Percentiles rank a stretch among this genome's conserved stretches.
Evolutionary conservation across 2,113 vertebrate species (phyloP).

Genomic region (Proterorhinus semilunaris): DNA sequence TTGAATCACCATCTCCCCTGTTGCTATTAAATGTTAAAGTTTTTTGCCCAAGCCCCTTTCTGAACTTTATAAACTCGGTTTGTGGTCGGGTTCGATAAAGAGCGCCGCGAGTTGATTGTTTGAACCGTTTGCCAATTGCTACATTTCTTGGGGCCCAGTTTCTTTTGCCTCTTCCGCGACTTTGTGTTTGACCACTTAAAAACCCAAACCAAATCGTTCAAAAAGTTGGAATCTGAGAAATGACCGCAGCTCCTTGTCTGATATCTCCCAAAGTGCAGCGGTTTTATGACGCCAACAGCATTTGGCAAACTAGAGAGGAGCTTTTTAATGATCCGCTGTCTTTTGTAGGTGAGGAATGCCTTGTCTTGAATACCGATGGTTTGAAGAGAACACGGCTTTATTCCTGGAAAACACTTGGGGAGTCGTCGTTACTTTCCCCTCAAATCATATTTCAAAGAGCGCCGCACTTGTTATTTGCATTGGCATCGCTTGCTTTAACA

Average conservation of each 20-base stretch:
- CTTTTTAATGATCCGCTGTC: slow-evolving; percentile 36
- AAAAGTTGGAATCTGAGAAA: slow-evolving; percentile 35
- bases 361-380: slow-evolving; percentile 44
- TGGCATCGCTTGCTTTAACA: slow-evolving; percentile 53
- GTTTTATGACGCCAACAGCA: slow-evolving; percentile 44
- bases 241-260: slow-evolving; percentile 27
- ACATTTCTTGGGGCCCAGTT: slow-evolving; percentile 45
- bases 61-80: slow-evolving; percentile 54
- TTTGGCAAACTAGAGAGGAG: slow-evolving; percentile 31
- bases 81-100: slow-evolving; percentile 65
- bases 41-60: slow-evolving; percentile 27
- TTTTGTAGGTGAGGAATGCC: slow-evolving; percentile 53
- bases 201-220: slow-evolving; percentile 47
- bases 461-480: slow-evolving; percentile 46
- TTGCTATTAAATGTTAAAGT: slow-evolving; percentile 23
- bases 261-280: slow-evolving; percentile 17
- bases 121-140: slow-evolving; percentile 58
- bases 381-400: slow-evolving; percentile 37
- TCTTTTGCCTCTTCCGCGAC: slow-evolving; percentile 40
- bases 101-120: slow-evolving; percentile 37
- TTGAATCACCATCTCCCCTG: slow-evolving; percentile 52
- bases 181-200: slow-evolving; percentile 61
- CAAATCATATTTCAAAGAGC: slow-evolving; percentile 59
- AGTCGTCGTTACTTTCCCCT: slow-evolving; percentile 44
- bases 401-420: slow-evolving; percentile 46